Evolutionary conservation across 1,140 invertebrate genomes (phyloP).

Genomic region (Drosophila santomea): DNA sequence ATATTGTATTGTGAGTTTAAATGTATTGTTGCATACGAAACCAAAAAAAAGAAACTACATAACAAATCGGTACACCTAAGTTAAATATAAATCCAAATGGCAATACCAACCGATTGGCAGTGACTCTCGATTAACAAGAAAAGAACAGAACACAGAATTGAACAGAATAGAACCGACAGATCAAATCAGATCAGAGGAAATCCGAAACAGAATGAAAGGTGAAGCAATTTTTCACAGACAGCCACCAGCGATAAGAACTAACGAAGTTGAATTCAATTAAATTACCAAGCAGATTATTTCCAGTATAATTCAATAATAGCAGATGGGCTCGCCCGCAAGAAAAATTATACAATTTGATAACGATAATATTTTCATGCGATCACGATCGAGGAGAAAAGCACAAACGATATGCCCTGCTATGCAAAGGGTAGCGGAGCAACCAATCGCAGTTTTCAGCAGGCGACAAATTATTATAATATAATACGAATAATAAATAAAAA

Average conservation of each 20-base stretch:
- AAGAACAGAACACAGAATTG: background rate
- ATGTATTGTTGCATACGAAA: constrained; percentile 77
- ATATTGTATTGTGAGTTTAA: constrained; percentile 83
- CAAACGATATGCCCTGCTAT: constrained; percentile 42
- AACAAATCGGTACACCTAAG: constrained; percentile 44
- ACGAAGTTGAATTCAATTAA: constrained; percentile 44
- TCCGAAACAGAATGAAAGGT: constrained; percentile 27
- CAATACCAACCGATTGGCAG: constrained; percentile 56
- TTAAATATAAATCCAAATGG: constrained; percentile 39
- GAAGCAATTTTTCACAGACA: constrained; percentile 43
- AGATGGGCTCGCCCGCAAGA: constrained; percentile 28
- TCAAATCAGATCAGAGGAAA: constrained; percentile 3
- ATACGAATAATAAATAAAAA: constrained; percentile 83
- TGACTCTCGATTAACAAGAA: constrained; percentile 26
- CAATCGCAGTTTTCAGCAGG: constrained; percentile 53
- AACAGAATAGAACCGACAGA: constrained; percentile 1
- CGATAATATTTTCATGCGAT: constrained; percentile 56
- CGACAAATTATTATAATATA: constrained; percentile 75
- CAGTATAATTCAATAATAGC: constrained; percentile 45
- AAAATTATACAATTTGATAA: constrained; percentile 66
- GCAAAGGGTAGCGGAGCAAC: constrained; percentile 32
- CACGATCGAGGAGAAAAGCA: constrained; percentile 33
- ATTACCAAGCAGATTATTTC: constrained; percentile 56
- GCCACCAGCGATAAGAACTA: constrained; percentile 57
- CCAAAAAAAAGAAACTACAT: constrained; percentile 52